Percentiles rank a stretch among this genome's conserved stretches.
These are phyloP conservation scores for Synergus gifuensis DNA, from an alignment of 2,888 invertebrate species.

Conservation along the genomic window DNA sequence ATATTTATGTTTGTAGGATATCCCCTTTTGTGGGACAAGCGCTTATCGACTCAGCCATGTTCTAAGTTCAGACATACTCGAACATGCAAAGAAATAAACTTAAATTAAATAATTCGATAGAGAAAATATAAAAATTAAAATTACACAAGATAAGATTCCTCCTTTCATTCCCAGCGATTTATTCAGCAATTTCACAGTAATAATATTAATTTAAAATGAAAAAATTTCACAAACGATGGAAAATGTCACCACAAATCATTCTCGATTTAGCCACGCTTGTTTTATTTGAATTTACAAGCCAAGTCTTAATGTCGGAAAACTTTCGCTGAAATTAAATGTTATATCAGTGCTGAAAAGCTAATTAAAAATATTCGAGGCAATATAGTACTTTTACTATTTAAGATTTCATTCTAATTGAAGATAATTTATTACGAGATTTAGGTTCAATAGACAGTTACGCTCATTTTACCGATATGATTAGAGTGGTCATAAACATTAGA, in stretches of 20 bases:
- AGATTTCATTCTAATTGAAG: slow-evolving; percentile 6
- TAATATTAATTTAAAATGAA: background rate
- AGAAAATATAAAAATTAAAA: background rate
- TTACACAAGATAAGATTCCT: background rate
- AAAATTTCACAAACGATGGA: background rate
- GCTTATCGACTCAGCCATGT: background rate
- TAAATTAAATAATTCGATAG: background rate
- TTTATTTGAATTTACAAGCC: background rate
- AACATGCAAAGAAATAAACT: background rate
- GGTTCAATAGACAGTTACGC: slow-evolving; percentile 6
- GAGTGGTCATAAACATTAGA: slow-evolving; percentile 15
- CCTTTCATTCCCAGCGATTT: background rate
- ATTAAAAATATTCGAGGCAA: background rate
- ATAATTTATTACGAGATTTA: background rate
- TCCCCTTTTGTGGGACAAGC: slow-evolving; percentile 7
- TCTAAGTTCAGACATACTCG: background rate
- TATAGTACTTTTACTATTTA: background rate
- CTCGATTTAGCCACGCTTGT: background rate
- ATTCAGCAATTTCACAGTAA: background rate
- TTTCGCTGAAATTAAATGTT: background rate
- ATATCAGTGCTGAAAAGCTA: background rate
- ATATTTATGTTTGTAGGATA: slow-evolving; percentile 6
- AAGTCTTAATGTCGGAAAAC: background rate
- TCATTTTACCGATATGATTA: slow-evolving; percentile 6
- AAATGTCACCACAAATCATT: slow-evolving; percentile 2